Evolutionary conservation across 2,888 invertebrate species (phyloP).

Genomic region (Cantharis rustica): DNA sequence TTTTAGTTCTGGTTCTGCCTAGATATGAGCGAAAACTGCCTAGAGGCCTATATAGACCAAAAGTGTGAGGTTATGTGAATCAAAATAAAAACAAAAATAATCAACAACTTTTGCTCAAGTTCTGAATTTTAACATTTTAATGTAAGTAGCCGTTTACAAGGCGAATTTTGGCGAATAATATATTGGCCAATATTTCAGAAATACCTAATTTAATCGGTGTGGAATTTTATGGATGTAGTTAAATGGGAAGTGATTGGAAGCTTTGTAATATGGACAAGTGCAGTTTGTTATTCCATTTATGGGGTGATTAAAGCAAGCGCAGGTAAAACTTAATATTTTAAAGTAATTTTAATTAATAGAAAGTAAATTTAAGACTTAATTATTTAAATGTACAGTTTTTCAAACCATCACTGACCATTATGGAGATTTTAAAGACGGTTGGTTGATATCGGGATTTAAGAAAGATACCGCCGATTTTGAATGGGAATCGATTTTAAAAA

Average conservation of each 20-base stretch:
- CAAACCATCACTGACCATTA: constrained; percentile 52
- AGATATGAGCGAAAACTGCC: not conserved
- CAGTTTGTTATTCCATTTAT: constrained; percentile 63
- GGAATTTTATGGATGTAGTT: not conserved
- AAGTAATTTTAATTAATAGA: not conserved
- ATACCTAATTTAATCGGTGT: not conserved
- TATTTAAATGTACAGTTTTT: constrained; percentile 50
- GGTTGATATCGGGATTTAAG: constrained; percentile 60
- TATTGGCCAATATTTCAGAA: not conserved
- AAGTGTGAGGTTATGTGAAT: not conserved
- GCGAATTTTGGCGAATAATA: not conserved
- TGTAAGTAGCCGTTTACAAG: not conserved
- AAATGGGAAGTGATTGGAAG: constrained; percentile 56
- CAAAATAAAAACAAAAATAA: not conserved
- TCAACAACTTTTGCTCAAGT: not conserved
- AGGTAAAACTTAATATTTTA: constrained; percentile 51
- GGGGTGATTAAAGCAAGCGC: constrained; percentile 59
- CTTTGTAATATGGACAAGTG: constrained; percentile 61
- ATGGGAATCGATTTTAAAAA: constrained; percentile 69
- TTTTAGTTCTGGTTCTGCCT: not conserved
- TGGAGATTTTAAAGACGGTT: constrained; percentile 63
- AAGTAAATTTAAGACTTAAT: not conserved
- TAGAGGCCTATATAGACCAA: not conserved
- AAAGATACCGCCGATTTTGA: constrained; percentile 74
- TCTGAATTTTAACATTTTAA: not conserved